Evolutionary conservation across 2,797 vertebrate genomes (phyloP), one percentile per base, ranked within the genome.

Genomic region (Muscicapa striata): DNA sequence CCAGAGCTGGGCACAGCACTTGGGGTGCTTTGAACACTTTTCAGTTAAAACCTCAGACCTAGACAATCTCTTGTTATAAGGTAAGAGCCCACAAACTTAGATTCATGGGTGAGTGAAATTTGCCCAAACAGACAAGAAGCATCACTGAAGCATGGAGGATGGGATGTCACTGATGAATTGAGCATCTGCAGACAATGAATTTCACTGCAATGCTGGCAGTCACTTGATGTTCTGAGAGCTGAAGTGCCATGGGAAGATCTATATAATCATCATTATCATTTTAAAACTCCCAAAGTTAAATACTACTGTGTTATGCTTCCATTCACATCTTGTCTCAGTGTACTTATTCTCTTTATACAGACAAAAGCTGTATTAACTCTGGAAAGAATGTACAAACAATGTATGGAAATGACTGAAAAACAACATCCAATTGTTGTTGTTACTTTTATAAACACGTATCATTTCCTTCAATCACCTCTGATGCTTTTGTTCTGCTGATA

Each of bases 401-500:
- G 64, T 67, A 89, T 30, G 45, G 86, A 89, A 90, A 89, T 0
- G 20, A 67, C 15, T 51, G 59, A 87, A 84, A 93, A 91, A 75
- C 69, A 94, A 57, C 63, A 81, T 76, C 73, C 73, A 83, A 80
- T 88, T 79, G 82, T 74, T 76, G 69, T 74, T 90, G 92, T 75
- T 97, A 52, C 88, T 94, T 94, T 86, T 66, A 92, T 64, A 91
- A 95, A 92, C 84, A 87, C 0, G 24, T 73, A 84, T 76, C 87
- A 77, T 91, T 94, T 95, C 57, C 77, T 94, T 36, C 95, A 96
- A 96, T 95, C 83, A 80, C 72, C 86, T 69, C 74, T 57, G 95
- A 94, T 85, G 84, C 82, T 88, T 94, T 86, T 87, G 46, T 90
- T 96, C 91, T 79, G 83, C 78, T 95, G 93, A 89, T 95, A 93